Percentiles rank a stretch among this genome's conserved stretches.
These are phyloP conservation scores for Chironomus striatipennis DNA, from an alignment of 1,140 invertebrate species.

Conservation along the genomic window DNA sequence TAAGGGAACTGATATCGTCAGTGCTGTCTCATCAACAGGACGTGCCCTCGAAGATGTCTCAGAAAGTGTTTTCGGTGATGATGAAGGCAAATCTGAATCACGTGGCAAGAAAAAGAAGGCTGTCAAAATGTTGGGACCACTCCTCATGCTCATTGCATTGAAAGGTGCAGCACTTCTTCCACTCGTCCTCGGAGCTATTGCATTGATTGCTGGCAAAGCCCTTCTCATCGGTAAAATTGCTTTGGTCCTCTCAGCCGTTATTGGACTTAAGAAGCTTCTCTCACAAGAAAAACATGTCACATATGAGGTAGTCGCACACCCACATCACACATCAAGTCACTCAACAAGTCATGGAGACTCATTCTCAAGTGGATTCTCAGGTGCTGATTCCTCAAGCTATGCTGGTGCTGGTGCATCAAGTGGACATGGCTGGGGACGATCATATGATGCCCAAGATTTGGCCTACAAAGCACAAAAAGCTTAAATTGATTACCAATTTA, in stretches of 20 bases:
- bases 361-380: constrained; percentile 44
- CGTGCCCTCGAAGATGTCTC: constrained; percentile 63
- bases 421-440: constrained; percentile 61
- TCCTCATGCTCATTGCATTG: constrained; percentile 62
- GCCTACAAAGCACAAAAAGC: constrained; percentile 66
- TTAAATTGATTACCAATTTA: constrained; percentile 25
- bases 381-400: constrained; percentile 46
- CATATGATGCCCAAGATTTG: constrained; percentile 60
- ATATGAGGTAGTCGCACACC: constrained; percentile 73
- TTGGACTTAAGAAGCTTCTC: constrained; percentile 71
- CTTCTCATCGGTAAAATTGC: constrained; percentile 64
- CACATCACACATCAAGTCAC: constrained; percentile 60
- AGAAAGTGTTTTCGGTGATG: constrained; percentile 50
- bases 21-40: constrained; percentile 65
- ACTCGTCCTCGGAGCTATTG: constrained; percentile 65
- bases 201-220: constrained; percentile 74
- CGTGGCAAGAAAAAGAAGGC: constrained; percentile 75
- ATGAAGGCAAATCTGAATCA: constrained; percentile 49
- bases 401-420: constrained; percentile 37
- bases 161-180: constrained; percentile 70
- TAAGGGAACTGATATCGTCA: constrained; percentile 72
- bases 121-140: constrained; percentile 64
- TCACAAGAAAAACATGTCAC: constrained; percentile 70
- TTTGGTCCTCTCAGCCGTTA: constrained; percentile 68
- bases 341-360: constrained; percentile 49